phyloP scores from a whole-genome alignment of 30 jellyfish, hydroid and myxozoan genomes.

The Nemopilema nomurai region DNA sequence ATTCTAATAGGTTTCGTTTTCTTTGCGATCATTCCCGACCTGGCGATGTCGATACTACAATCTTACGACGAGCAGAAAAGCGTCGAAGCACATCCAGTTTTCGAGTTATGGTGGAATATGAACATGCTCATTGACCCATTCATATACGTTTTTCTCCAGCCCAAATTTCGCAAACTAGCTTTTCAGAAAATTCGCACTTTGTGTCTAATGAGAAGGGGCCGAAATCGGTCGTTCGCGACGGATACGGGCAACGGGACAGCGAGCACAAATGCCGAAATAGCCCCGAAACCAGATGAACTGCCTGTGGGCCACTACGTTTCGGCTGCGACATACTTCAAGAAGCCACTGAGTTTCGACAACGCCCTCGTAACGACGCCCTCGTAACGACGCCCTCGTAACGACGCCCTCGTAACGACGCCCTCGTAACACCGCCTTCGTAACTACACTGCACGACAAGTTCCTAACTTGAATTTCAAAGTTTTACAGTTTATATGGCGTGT shows the following conservation, averaged over 20 bases:
- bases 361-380: not conserved
- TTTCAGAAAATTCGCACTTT: not conserved
- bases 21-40: constrained; percentile 31
- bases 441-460: too few relatives aligned
- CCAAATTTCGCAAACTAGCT: constrained; percentile 10
- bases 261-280: not conserved
- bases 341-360: not conserved
- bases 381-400: too few relatives aligned
- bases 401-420: too few relatives aligned
- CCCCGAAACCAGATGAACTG: not conserved
- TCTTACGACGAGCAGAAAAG: not conserved
- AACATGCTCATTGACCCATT: constrained; percentile 40
- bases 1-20: constrained; percentile 24
- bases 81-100: constrained; percentile 18
- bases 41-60: constrained; percentile 13
- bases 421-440: too few relatives aligned
- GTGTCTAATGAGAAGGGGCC: not conserved
- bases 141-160: constrained; percentile 36
- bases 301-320: not conserved
- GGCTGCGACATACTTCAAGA: not conserved
- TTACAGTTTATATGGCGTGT: too few relatives aligned
- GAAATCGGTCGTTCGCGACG: constrained; percentile 12
- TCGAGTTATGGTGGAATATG: constrained; percentile 44
- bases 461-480: too few relatives aligned
- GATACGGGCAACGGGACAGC: constrained; percentile 6